Evolutionary conservation across 2,113 vertebrate species (phyloP).

Genomic region (Misgurnus mizolepis): DNA sequence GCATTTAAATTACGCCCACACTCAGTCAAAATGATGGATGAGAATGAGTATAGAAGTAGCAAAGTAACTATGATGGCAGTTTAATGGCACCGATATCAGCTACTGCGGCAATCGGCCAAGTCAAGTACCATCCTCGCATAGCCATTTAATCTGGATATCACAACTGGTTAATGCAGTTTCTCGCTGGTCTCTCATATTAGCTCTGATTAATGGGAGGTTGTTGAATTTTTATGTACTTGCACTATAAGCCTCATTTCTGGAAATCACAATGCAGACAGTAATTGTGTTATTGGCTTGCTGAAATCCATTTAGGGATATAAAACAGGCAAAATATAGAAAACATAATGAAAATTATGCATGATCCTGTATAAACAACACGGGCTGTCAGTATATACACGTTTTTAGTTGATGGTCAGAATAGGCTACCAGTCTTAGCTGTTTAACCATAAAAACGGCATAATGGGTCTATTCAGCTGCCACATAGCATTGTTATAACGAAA

Average conservation of each 20-base stretch:
- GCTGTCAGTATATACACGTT: neutral
- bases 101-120: constrained; percentile 34
- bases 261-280: constrained; percentile 31
- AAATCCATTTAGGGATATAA: constrained; percentile 32
- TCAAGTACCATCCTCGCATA: constrained; percentile 40
- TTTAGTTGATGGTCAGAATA: neutral
- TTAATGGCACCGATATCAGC: constrained; percentile 54
- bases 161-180: constrained; percentile 21
- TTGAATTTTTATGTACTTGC: constrained; percentile 18
- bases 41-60: constrained; percentile 39
- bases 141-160: constrained; percentile 43
- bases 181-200: constrained; percentile 15
- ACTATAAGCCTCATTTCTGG: constrained; percentile 21
- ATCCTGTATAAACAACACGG: constrained; percentile 17
- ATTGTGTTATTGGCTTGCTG: constrained; percentile 30
- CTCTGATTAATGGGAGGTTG: constrained; percentile 38
- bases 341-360: constrained; percentile 10
- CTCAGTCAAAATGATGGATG: constrained; percentile 53
- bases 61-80: constrained; percentile 55
- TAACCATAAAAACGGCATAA: constrained; percentile 16
- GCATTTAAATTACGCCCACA: constrained; percentile 52
- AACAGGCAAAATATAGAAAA: constrained; percentile 23
- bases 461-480: constrained; percentile 22
- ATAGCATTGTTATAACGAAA: neutral
- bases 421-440: neutral